These are phyloP conservation scores for Crotalus helleri DNA, from an alignment of 2,113 vertebrate species.

Conservation along the genomic window DNA sequence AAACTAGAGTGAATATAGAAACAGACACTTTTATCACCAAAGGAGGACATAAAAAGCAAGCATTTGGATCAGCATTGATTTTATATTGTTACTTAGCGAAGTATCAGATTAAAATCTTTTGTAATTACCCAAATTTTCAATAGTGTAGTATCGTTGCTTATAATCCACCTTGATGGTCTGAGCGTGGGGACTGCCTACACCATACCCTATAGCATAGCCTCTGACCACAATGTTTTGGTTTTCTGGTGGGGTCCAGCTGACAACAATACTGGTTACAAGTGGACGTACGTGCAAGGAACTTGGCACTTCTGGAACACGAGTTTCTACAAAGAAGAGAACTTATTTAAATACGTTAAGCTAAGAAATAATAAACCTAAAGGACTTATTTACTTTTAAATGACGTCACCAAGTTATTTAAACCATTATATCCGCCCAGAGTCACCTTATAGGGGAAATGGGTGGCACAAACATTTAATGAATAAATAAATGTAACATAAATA, in stretches of 20 bases:
- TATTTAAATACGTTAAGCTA: neutral
- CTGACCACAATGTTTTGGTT: constrained; percentile 96
- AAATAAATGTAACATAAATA: neutral
- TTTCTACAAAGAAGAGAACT: constrained; percentile 72
- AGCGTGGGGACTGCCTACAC: constrained; percentile 92
- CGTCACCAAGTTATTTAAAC: neutral
- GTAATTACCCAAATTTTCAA: constrained; percentile 85
- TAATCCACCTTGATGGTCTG: constrained; percentile 97
- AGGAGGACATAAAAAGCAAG: neutral
- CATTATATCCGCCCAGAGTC: neutral
- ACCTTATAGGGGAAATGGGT: neutral
- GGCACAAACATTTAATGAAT: neutral
- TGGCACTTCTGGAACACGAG: constrained; percentile 89
- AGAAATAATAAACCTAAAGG: neutral
- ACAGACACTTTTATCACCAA: neutral
- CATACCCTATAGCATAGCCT: constrained; percentile 92
- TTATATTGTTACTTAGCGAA: neutral
- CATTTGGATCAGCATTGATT: neutral
- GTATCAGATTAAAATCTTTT: fast-evolving
- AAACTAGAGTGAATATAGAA: no score
- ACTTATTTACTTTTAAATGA: neutral
- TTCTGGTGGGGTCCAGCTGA: constrained; percentile 97
- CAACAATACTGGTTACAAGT: constrained; percentile 92
- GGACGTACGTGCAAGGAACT: constrained; percentile 95
- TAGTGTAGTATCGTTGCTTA: constrained; percentile 97